Conservation (phyloP, 2,888 invertebrate genomes). For the Buathra laborator region DNA sequence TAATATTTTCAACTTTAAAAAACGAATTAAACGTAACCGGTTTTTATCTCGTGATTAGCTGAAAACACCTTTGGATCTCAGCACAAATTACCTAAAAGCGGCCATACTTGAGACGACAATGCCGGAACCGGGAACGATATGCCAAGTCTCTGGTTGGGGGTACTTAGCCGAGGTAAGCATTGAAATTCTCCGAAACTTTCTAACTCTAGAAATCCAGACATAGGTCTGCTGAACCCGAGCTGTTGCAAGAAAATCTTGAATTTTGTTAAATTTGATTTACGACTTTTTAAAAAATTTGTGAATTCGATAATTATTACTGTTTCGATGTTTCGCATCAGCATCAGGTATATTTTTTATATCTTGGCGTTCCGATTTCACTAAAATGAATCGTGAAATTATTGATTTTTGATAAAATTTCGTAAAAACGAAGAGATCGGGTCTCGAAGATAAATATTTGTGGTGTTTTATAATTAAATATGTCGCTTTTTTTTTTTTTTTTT, state of each 20-base stretch:
- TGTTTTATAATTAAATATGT: not conserved
- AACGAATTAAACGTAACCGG: not conserved
- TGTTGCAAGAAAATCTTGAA: too few relatives aligned
- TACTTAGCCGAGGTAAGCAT: slow-evolving; percentile 74
- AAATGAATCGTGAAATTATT: not conserved
- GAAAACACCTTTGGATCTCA: slow-evolving; percentile 69
- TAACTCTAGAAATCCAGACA: not conserved
- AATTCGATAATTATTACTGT: too few relatives aligned
- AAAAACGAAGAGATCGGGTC: too few relatives aligned
- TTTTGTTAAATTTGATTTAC: too few relatives aligned
- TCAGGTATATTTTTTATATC: too few relatives aligned
- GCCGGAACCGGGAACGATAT: slow-evolving; percentile 65
- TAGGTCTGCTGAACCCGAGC: too few relatives aligned
- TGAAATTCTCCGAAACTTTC: not conserved
- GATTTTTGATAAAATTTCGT: not conserved
- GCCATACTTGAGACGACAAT: slow-evolving; percentile 42
- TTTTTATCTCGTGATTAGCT: slow-evolving; percentile 70
- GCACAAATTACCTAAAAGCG: slow-evolving; percentile 55
- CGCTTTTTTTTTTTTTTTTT: not conserved
- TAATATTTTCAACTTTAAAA: not conserved
- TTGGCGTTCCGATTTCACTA: too few relatives aligned
- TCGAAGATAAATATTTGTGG: not conserved
- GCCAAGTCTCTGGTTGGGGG: slow-evolving; percentile 81
- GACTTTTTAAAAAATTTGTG: too few relatives aligned
- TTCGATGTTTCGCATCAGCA: too few relatives aligned